These are phyloP conservation scores for Drosophila prostipennis DNA, from an alignment of 2,888 invertebrate genomes.

Conservation along the genomic window DNA sequence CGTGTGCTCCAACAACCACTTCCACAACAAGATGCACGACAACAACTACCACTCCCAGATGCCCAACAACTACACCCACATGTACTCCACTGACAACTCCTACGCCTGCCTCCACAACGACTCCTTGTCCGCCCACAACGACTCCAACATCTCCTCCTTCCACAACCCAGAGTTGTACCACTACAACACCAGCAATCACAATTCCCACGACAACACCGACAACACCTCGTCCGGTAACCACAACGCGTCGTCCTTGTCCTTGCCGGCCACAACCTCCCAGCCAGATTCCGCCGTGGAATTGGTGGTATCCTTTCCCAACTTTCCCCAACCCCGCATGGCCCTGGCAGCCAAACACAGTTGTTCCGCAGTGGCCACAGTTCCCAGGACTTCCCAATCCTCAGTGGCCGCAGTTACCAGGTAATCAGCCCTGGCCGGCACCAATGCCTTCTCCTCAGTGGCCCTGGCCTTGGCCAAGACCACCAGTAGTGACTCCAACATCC, in stretches of 20 bases:
- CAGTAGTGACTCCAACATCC: neutral
- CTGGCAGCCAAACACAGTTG: slow-evolving; percentile 6
- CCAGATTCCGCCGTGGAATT: slow-evolving; percentile 14
- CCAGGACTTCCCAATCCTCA: slow-evolving; percentile 2
- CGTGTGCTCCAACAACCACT: neutral
- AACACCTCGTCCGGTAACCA: neutral
- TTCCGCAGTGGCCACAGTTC: slow-evolving; percentile 16
- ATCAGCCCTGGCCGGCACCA: neutral
- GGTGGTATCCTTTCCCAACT: slow-evolving; percentile 14
- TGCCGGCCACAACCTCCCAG: neutral
- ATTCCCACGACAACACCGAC: neutral
- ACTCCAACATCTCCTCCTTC: neutral
- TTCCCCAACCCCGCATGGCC: slow-evolving; percentile 18
- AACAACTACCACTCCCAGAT: neutral
- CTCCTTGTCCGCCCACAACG: neutral
- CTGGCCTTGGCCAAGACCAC: slow-evolving; percentile 17
- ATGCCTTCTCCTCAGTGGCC: slow-evolving; percentile 14
- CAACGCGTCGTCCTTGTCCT: slow-evolving; percentile 15
- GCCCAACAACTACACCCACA: neutral
- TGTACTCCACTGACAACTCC: neutral
- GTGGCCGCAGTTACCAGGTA: slow-evolving; percentile 8
- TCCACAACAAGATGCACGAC: neutral
- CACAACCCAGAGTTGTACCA: neutral
- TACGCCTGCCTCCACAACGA: neutral
- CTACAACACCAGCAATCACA: neutral